These are phyloP conservation scores for Chionodraco myersi DNA, from an alignment of 2,113 vertebrate species.

Conservation along the genomic window DNA sequence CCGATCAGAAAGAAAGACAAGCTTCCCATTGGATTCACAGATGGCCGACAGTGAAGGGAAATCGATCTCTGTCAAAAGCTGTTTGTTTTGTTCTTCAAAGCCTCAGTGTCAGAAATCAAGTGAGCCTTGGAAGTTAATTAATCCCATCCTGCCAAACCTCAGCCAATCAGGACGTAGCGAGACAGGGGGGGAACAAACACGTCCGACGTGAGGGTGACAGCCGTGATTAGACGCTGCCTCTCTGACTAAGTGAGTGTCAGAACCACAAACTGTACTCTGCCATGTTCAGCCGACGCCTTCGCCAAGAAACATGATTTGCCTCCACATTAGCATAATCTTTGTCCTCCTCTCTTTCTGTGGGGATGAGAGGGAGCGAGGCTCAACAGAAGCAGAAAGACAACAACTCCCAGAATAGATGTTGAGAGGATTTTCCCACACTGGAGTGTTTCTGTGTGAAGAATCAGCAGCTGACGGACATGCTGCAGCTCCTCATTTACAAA, in stretches of 20 bases:
- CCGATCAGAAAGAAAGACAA: too few species aligned
- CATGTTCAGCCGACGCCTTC: background rate
- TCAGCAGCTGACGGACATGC: background rate
- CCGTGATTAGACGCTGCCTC: slow-evolving; percentile 11
- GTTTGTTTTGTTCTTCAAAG: slow-evolving; percentile 9
- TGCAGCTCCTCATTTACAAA: background rate
- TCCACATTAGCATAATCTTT: slow-evolving; percentile 49
- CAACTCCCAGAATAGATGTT: background rate
- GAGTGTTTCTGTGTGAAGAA: background rate
- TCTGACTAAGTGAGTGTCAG: background rate
- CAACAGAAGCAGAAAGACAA: background rate
- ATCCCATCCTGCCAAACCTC: slow-evolving; percentile 20
- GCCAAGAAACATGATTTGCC: slow-evolving; percentile 14
- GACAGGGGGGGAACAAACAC: slow-evolving; percentile 4
- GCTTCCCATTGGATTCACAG: background rate
- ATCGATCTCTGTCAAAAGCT: background rate
- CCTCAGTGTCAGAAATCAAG: slow-evolving; percentile 1
- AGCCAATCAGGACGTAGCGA: slow-evolving; percentile 4
- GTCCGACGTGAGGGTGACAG: background rate
- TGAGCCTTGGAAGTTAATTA: slow-evolving; percentile 26
- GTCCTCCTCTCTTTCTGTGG: background rate
- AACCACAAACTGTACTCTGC: slow-evolving; percentile 15
- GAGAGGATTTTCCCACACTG: background rate
- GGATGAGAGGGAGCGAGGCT: background rate
- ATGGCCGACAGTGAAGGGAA: background rate